These are phyloP conservation scores for Chiroxiphia lanceolata DNA, from an alignment of 2,797 vertebrate species.

Conservation along the genomic window DNA sequence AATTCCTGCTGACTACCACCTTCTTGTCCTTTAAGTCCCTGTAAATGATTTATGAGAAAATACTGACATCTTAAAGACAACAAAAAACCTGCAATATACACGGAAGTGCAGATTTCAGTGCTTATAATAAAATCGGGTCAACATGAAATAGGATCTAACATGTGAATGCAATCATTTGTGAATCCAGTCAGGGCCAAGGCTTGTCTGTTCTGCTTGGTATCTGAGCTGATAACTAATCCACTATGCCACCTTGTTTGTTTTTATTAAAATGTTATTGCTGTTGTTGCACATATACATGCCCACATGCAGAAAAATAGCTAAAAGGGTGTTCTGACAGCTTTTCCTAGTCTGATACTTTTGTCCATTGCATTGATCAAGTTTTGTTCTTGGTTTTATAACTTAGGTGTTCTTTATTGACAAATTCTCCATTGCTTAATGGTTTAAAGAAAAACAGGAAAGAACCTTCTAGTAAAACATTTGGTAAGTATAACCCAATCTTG, in stretches of 20 bases:
- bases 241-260: neutral
- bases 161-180: neutral
- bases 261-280: neutral
- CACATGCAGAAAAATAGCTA: neutral
- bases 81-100: neutral
- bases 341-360: neutral
- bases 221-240: neutral
- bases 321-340: neutral
- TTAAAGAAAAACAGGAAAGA: conserved; percentile 64
- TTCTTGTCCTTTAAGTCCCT: neutral
- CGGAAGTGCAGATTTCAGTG: neutral
- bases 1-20: neutral
- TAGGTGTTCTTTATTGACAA: conserved; percentile 77
- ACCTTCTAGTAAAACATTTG: conserved; percentile 47
- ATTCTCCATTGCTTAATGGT: conserved; percentile 80
- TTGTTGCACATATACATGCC: neutral
- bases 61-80: neutral
- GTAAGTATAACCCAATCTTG: conserved; percentile 33
- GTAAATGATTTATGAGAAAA: neutral
- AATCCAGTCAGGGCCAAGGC: neutral
- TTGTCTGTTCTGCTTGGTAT: neutral
- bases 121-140: neutral
- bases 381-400: conserved; percentile 4
- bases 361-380: neutral
- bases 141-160: neutral